These are phyloP conservation scores for Oscheius sp. DNA, from an alignment of 2,888 invertebrate species.

Conservation along the genomic window DNA sequence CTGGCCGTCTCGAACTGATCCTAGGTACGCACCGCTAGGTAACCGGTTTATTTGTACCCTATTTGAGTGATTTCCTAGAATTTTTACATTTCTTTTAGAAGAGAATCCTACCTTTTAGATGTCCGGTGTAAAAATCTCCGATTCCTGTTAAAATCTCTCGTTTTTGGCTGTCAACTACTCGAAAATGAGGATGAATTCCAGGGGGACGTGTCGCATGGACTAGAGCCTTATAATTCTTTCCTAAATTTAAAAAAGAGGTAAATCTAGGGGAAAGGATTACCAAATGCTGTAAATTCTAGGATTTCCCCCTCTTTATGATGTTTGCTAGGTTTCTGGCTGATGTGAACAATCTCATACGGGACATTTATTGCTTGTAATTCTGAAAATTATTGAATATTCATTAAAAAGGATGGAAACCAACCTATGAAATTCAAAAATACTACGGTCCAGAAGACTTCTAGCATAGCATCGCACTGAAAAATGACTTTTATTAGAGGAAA, in stretches of 20 bases:
- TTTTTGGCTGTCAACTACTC: background rate
- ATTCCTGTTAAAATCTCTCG: background rate
- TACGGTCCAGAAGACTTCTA: background rate
- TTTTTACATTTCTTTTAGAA: background rate
- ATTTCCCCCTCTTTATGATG: background rate
- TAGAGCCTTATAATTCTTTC: background rate
- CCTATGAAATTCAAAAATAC: slow-evolving; percentile 2
- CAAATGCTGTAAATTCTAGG: slow-evolving; percentile 19
- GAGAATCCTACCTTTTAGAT: background rate
- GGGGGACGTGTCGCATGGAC: background rate
- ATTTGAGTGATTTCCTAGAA: background rate
- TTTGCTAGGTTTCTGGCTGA: background rate
- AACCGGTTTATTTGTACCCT: background rate
- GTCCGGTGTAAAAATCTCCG: background rate
- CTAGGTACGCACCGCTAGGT: slow-evolving; percentile 22
- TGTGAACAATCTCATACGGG: slow-evolving; percentile 8
- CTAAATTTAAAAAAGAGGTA: background rate
- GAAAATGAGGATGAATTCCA: slow-evolving; percentile 23
- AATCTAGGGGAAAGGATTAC: background rate
- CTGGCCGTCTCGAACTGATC: slow-evolving; percentile 2
- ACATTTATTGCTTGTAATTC: background rate
- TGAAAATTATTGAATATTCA: background rate
- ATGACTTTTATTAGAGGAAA: background rate
- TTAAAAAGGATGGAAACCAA: background rate
- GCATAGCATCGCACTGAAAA: slow-evolving; percentile 32